Conservation (phyloP, 2,888 invertebrate species). For the Silvanus unidentatus region DNA sequence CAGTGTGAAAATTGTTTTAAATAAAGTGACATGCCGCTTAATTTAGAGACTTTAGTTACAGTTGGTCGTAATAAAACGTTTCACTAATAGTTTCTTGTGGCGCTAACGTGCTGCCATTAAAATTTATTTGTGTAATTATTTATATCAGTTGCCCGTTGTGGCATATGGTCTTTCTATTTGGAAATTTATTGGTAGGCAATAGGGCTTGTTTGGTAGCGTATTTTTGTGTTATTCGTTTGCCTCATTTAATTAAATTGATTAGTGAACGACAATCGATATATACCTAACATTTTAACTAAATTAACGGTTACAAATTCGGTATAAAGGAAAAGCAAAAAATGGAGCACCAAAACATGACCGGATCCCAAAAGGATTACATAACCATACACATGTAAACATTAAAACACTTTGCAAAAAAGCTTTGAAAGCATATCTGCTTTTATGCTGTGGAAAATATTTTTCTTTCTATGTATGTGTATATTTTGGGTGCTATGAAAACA, state of each 20-base stretch:
- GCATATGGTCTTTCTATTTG: constrained; percentile 30
- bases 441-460: constrained; percentile 11
- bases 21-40: constrained; percentile 17
- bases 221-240: too few species aligned
- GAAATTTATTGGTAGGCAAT: too few species aligned
- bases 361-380: too few species aligned
- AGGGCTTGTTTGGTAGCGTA: too few species aligned
- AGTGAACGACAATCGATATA: too few species aligned
- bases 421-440: constrained; percentile 7
- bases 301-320: too few species aligned
- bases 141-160: constrained; percentile 29
- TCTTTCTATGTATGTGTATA: constrained; percentile 8
- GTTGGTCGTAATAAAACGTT: constrained; percentile 35
- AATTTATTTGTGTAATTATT: constrained; percentile 40
- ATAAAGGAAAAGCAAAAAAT: too few species aligned
- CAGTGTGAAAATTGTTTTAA: neutral
- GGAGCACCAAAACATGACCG: too few species aligned
- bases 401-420: constrained; percentile 2
- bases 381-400: too few species aligned
- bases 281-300: too few species aligned
- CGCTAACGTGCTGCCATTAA: constrained; percentile 34
- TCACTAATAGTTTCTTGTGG: constrained; percentile 35
- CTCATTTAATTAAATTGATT: too few species aligned
- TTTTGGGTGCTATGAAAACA: constrained; percentile 12
- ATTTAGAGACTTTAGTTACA: constrained; percentile 26